Evolutionary conservation across 2,888 invertebrate species (phyloP), one percentile per base, ranked within the genome.

Genomic region (Abrostola tripartita): DNA sequence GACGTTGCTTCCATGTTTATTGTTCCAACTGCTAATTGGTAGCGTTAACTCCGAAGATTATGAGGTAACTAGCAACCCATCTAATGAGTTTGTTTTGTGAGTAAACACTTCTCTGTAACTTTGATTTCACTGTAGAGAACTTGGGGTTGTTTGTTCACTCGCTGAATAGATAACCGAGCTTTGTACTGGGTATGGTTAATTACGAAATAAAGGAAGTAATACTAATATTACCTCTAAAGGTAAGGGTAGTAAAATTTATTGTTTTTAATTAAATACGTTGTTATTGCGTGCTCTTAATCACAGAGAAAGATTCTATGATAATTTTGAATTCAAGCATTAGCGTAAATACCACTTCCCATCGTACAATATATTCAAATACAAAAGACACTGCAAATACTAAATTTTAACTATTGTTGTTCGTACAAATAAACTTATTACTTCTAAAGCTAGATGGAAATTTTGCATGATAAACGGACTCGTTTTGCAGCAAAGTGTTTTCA

Each of bases 1-100:
- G 72, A 79, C 47, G 36, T 68, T 54, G 65, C 61, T 64, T 71
- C 73, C 55, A 40, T 37, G 37, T 62, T 53, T 63, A 79, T 68
- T 76, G 79, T 69, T 77, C 56, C 62, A 57, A 58, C 55, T 61
- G 53, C 67, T 79, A 77, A 77, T 79, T 79, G 74, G 65, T 61
- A 42, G 58, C 61, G 63, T 68, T 79, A 61, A 51, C 50, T 38
- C 51, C 44, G 65, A 52, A 66, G 79, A 76, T 78, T 73, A 69
- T 76, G 77, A 76, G 70, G 74, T 79, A 76, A 53, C 69, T 64
- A 65, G 57, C 76, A 65, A 76, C 76, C 69, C 77, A 61, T 67
- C 70, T 79, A 79, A 77, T 68, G 65, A 77, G 80, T 77, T 74
- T 60, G 67, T 79, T 73, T 67, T 58, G 52, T 52, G 55, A 65